Evolutionary conservation across 1,140 invertebrate genomes (phyloP).

Genomic region (Pseudomyrmex pallidus): DNA sequence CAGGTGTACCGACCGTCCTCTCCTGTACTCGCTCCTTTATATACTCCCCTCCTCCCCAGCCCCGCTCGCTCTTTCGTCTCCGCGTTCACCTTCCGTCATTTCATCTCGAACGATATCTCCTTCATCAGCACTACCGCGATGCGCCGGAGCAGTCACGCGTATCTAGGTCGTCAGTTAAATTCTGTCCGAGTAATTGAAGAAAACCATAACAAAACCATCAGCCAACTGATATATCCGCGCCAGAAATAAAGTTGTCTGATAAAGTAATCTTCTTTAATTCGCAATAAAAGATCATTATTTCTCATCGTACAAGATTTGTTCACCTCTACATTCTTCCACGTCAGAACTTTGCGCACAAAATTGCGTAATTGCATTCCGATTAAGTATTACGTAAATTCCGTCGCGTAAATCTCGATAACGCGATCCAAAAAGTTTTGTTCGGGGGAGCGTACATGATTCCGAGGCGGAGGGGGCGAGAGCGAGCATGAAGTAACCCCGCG

Average conservation of each 20-base stretch:
- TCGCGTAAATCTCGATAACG: background rate
- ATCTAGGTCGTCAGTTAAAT: background rate
- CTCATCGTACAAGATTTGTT: no score
- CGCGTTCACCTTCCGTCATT: slow-evolving; percentile 6
- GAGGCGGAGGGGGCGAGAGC: slow-evolving; percentile 42
- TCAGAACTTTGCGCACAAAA: background rate
- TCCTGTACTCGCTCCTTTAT: background rate
- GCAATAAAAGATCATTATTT: no score
- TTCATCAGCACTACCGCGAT: slow-evolving; percentile 7
- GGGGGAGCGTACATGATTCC: slow-evolving; percentile 15
- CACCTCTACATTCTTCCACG: no score
- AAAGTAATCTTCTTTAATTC: no score
- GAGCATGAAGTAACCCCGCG: slow-evolving; percentile 67
- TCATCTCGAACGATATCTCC: slow-evolving; percentile 11
- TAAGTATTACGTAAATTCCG: background rate
- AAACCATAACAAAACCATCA: no score
- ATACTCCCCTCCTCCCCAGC: no score
- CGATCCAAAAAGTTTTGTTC: slow-evolving; percentile 33
- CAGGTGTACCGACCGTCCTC: slow-evolving; percentile 63
- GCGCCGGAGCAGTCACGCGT: background rate
- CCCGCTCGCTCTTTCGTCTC: no score
- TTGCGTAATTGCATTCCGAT: background rate
- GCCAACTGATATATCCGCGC: no score
- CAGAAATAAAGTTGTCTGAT: background rate
- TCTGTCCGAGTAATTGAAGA: background rate